Percentiles rank a stretch among this genome's conserved stretches.
These are phyloP conservation scores for Bolinopsis microptera DNA, from an alignment of 37 sponge, comb jelly and placozoan species.

Conservation along the genomic window DNA sequence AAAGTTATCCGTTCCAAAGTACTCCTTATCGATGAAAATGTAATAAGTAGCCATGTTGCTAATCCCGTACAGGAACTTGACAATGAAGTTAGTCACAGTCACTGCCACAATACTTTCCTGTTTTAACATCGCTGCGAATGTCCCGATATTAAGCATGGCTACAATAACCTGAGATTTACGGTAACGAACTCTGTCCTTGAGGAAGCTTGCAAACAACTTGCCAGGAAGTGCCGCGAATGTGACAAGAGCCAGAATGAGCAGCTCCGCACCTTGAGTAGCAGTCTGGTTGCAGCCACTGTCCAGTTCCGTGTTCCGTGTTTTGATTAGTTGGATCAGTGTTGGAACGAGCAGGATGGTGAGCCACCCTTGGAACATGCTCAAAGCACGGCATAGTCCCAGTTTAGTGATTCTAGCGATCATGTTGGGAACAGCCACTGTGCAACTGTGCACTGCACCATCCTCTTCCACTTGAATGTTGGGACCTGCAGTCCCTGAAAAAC, in stretches of 20 bases:
- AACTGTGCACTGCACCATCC: too few relatives aligned
- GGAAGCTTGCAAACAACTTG: not conserved
- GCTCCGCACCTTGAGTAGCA: not conserved
- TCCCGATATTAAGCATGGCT: too few relatives aligned
- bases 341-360: too few relatives aligned
- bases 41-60: too few relatives aligned
- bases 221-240: not conserved
- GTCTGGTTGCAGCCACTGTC: not conserved
- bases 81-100: too few relatives aligned
- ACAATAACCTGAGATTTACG: not conserved
- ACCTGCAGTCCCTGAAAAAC: too few relatives aligned
- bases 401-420: not conserved
- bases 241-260: not conserved
- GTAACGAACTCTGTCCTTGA: not conserved
- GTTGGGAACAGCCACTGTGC: not conserved
- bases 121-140: too few relatives aligned
- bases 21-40: too few relatives aligned
- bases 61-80: too few relatives aligned
- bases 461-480: too few relatives aligned
- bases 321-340: not conserved
- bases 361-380: conserved; percentile 8
- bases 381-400: not conserved
- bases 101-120: too few relatives aligned
- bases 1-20: too few relatives aligned
- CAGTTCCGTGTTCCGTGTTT: not conserved